Conservation (phyloP, 2,113 vertebrate species). For the Arothron firmamentum region DNA sequence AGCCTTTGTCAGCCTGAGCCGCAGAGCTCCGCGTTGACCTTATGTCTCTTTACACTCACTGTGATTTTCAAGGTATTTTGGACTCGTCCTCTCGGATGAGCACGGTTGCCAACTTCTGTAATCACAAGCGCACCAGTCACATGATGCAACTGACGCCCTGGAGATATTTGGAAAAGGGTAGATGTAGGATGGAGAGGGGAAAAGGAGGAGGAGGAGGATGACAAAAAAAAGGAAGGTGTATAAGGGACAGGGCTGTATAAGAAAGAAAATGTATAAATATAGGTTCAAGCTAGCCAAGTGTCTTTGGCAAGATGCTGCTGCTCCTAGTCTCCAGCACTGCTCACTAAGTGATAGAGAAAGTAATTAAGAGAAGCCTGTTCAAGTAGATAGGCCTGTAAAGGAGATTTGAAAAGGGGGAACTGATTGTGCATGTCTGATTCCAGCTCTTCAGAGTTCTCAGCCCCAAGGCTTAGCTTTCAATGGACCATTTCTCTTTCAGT, state of each 20-base stretch:
- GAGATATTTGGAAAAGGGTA: conserved; percentile 67
- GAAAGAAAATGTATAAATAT: conserved; percentile 62
- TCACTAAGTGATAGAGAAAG: conserved; percentile 75
- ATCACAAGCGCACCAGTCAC: conserved; percentile 66
- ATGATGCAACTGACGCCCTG: conserved; percentile 66
- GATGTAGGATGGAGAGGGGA: conserved; percentile 34
- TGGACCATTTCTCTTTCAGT: conserved; percentile 47
- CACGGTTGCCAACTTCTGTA: conserved; percentile 56
- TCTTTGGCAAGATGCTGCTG: conserved; percentile 62
- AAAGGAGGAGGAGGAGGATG: conserved; percentile 12
- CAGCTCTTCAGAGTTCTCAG: conserved; percentile 74
- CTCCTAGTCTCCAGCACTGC: conserved; percentile 59
- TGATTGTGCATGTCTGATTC: conserved; percentile 80
- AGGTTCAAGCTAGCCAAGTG: conserved; percentile 62
- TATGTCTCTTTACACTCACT: conserved; percentile 11
- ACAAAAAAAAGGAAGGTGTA: conserved; percentile 21
- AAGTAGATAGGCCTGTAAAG: conserved; percentile 77
- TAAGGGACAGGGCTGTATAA: conserved; percentile 48
- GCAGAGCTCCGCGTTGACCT: conserved; percentile 27
- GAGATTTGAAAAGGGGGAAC: conserved; percentile 78
- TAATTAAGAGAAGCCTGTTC: conserved; percentile 79
- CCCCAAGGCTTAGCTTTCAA: conserved; percentile 75
- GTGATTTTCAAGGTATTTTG: conserved; percentile 42
- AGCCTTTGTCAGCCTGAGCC: conserved; percentile 9
- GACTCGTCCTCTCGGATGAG: conserved; percentile 30